Percentiles rank a stretch among this genome's conserved stretches.
Evolutionary conservation across 1,140 invertebrate genomes (phyloP).

Genomic region (Oscheius sp.): DNA sequence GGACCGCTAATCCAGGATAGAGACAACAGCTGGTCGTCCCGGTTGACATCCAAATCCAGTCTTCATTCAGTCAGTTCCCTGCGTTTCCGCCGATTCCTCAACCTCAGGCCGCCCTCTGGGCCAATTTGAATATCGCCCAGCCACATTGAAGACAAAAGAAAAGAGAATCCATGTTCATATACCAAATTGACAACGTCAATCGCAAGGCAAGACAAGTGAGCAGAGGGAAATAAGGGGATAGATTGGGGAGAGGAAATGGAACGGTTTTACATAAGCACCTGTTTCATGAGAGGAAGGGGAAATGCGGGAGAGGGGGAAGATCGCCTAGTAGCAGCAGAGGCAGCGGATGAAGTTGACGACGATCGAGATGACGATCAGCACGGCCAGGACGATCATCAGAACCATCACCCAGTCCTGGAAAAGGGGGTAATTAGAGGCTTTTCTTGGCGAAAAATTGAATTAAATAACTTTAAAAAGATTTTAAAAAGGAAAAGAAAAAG

Average conservation of each 20-base stretch:
- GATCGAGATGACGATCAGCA: conserved; percentile 33
- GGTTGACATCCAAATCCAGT: too few relatives aligned
- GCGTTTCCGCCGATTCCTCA: too few relatives aligned
- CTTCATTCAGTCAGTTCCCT: too few relatives aligned
- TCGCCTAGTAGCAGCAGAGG: conserved; percentile 33
- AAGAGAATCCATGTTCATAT: too few relatives aligned
- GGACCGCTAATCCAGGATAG: too few relatives aligned
- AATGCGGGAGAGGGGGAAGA: background rate
- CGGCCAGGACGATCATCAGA: conserved; percentile 28
- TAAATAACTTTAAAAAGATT: background rate
- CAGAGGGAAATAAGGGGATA: background rate
- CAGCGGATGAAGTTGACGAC: conserved; percentile 40
- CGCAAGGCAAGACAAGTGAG: background rate
- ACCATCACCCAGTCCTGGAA: conserved; percentile 36
- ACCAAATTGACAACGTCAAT: too few relatives aligned
- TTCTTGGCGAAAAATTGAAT: background rate
- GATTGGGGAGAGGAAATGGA: background rate
- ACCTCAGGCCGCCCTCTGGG: too few relatives aligned
- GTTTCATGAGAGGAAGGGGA: conserved; percentile 1
- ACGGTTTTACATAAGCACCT: background rate
- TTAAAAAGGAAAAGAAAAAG: background rate
- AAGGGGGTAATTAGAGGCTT: too few relatives aligned
- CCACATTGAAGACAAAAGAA: too few relatives aligned
- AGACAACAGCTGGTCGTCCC: too few relatives aligned
- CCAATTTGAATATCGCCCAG: too few relatives aligned